Conservation (phyloP, 2,888 invertebrate species). For the Lasioglossum vierecki region DNA sequence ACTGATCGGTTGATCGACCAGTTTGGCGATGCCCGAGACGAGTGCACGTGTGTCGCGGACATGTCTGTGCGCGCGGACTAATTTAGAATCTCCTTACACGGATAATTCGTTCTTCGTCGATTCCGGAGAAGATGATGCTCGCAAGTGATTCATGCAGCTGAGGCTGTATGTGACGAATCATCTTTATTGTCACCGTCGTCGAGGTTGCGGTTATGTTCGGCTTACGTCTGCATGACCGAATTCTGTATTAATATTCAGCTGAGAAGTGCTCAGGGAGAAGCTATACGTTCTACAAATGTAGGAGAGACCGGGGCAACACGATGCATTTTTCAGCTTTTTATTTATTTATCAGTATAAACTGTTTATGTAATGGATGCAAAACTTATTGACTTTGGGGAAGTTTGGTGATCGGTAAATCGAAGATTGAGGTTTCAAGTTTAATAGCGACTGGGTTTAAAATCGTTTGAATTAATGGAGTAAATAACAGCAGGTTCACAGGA, state of each 20-base stretch:
- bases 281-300: background rate
- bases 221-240: constrained; percentile 1
- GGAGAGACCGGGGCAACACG: too few relatives aligned
- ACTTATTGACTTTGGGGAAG: too few relatives aligned
- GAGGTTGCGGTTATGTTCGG: constrained; percentile 55
- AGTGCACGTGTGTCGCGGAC: constrained; percentile 25
- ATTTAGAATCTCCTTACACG: constrained; percentile 63
- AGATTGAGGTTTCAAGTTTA: background rate
- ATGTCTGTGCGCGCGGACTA: constrained; percentile 16
- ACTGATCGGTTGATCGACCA: constrained; percentile 2
- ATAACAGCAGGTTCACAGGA: too few relatives aligned
- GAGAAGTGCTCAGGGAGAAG: background rate
- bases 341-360: too few relatives aligned
- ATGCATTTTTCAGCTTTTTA: too few relatives aligned
- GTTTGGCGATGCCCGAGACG: constrained; percentile 19
- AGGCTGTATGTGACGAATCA: constrained; percentile 68
- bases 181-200: constrained; percentile 69
- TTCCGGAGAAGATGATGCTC: constrained; percentile 64
- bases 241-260: background rate
- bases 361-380: too few relatives aligned
- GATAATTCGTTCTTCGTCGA: constrained; percentile 47
- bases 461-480: too few relatives aligned
- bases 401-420: background rate
- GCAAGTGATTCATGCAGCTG: constrained; percentile 64
- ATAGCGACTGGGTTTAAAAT: too few relatives aligned